Base-by-base conservation (phyloP, 2,797 vertebrate species). In the Leuciscus waleckii region DNA sequence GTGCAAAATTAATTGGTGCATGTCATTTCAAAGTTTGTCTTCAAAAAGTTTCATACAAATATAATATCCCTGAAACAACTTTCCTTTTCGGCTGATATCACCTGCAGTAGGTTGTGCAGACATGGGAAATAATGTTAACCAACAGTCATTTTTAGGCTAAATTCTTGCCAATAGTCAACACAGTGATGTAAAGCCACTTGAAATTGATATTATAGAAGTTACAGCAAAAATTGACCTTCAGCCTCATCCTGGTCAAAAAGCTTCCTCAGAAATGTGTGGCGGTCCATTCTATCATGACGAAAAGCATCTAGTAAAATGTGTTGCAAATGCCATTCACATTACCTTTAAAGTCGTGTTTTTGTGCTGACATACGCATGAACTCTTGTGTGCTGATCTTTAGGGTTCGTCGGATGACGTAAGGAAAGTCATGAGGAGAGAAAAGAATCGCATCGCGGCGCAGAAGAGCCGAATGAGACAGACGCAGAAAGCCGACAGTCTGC, bases 391-490 rank as follows among this genome's bases (percentile, higher is more conserved):
- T 73, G n/a, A 37, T 79, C 78, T 43, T 67, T 81, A 99, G 98
- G 97, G 97, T 85, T 97, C 97, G 75, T 96, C 97, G 19, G 98
- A 99, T 61, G 97, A 98, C 56, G 91, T 95, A 80, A 98, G 97
- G 90, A 99, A 97, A 90, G 97, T 98, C 88, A 97, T 99, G 92
- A 95, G 98, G 91, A 93, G 98, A 74, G 98, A 99, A 91, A 99
- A 99, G 94, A 99, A 99, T 88, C 96, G 98, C 2, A 97, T 99
- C 0, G 98, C 98, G 23, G 98, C 98, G 43, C 98, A 99, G 94
- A 99, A 98, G 92, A 99, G 98, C 94, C 95, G 98, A 77, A 96
- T 98, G 95, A 96, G 97, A 87, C 98, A 99, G 92, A 99, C 98
- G 0, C 97, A 97, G 93, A 99, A 98, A 92, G 98, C 98, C 0